Base-by-base conservation (phyloP, 2,888 invertebrate species). In the Margaritifera margaritifera region DNA sequence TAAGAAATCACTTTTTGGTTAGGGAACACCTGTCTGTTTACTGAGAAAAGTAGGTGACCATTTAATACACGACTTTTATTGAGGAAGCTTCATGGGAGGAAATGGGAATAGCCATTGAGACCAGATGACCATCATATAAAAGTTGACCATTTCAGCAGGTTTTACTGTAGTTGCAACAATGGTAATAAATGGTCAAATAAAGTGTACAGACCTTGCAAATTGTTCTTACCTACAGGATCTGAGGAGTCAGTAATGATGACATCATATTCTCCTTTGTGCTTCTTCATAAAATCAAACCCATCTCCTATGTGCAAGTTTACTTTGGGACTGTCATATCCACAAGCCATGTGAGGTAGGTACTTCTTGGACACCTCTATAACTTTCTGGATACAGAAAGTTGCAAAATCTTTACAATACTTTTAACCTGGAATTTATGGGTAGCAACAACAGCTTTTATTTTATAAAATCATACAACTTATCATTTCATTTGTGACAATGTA, bases 201-300 rank as follows among this genome's bases (percentile, higher is more conserved):
- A 42, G 11, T 11, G 42, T 8, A n/a, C 4, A 19, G 8, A 74
- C 78, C 42, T 15, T 42, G 42, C 11, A 42, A 42, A 42, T 3
- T 42, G 2, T 42, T 42, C 42, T 87, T 85, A 92, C 98, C 99
- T 50, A 98, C 92, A 0, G 99, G 99, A 91, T 99, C 99, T 56
- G 98, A 97, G 77, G 98, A 98, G 89, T 99, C 99, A 0, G 99
- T 99, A 68, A 99, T 98, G 78, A 99, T 97, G 58, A 99, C 96
- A 91, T 99, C 99, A 89, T 96, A 99, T 90, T 95, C 94, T 56
- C 93, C 92, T 69, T 92, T 92, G 87, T 97, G 91, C 64, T 94
- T 92, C 84, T 94, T 94, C 93, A 99, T 94, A 89, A 95, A 99
- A 81, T 97, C 94, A 87, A 97, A 97, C 0, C 99, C 99, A 90